Base-by-base conservation (phyloP, 2,888 invertebrate species). In the Andrena fulva region DNA sequence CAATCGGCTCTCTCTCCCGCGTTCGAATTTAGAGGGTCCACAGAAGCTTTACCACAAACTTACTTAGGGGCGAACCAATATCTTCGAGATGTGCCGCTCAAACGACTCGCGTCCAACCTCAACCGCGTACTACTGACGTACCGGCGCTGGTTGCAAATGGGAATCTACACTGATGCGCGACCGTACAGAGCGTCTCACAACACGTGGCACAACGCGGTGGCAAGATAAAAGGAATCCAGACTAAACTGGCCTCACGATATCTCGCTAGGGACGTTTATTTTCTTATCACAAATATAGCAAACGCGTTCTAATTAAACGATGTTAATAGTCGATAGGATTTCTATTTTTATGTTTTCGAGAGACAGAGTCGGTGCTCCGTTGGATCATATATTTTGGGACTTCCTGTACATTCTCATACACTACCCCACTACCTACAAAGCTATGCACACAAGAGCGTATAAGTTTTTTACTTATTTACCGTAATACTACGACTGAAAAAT, bases 131-230 rank as follows among this genome's bases (percentile, higher is more conserved):
- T 69, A 48, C 75, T 66, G 69, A 82, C 66, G 77, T 75, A 66
- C 84, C 85, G 84, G 74, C 69, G 75, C 84, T 77, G 68, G n/a
- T 70, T 67, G 64, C 64, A 27, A 29, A 69, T 59, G 42, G 42
- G 59, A 33, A 54, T 20, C 29, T 60, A 82, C 67, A 77, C 62
- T 68, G 77, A 78, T 69, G 62, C 66, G 63, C 42, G 71, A 72
- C 59, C 76, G 78, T 68, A 71, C n/a, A 62, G 24, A 31, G 4
- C 24, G 50, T 42, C 60, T 20, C 29, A 56, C 8, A 70, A 70
- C 20, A 7, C 5, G 29, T 29, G 29, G 27, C 20, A 59, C 1
- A 29, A 56, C 5, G 0, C 10, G 42, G 29, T 24, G 33, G 7
- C 35, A 31, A 31, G 27, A 29, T 6, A 20, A 12, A 68, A 35